Percentiles rank a stretch among this genome's conserved stretches.
These are phyloP conservation scores for Octomys mimax DNA, from an alignment of 2,797 vertebrate species.

Conservation along the genomic window DNA sequence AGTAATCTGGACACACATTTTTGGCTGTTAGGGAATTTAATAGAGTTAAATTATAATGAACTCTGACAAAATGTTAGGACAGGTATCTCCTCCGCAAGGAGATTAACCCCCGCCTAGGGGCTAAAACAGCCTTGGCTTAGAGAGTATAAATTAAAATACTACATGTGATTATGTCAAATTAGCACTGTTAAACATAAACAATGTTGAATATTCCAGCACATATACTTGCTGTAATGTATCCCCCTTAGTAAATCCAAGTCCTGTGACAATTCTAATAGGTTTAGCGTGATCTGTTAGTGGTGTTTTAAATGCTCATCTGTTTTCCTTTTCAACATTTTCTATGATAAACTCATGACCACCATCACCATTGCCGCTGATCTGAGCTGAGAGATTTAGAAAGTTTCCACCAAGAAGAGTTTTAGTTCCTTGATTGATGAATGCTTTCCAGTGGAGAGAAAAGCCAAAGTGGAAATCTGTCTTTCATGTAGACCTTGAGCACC, in stretches of 20 bases:
- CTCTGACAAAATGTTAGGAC: background rate
- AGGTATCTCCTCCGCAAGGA: background rate
- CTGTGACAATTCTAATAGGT: background rate
- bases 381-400: background rate
- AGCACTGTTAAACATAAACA: background rate
- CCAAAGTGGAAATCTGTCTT: background rate
- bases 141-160: background rate
- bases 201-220: background rate
- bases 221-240: background rate
- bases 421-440: background rate
- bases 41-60: constrained; percentile 21
- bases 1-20: background rate
- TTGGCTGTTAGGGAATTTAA: background rate
- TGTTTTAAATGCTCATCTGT: background rate
- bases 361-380: background rate
- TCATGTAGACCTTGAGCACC: background rate
- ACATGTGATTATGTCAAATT: background rate
- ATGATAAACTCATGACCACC: background rate
- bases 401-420: background rate
- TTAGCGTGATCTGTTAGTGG: background rate
- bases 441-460: background rate
- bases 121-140: background rate
- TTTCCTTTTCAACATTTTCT: background rate
- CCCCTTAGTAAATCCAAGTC: background rate
- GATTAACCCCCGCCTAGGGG: background rate